Evolutionary conservation across 2,797 vertebrate species (phyloP).

Genomic region (Molossus alvarezi): DNA sequence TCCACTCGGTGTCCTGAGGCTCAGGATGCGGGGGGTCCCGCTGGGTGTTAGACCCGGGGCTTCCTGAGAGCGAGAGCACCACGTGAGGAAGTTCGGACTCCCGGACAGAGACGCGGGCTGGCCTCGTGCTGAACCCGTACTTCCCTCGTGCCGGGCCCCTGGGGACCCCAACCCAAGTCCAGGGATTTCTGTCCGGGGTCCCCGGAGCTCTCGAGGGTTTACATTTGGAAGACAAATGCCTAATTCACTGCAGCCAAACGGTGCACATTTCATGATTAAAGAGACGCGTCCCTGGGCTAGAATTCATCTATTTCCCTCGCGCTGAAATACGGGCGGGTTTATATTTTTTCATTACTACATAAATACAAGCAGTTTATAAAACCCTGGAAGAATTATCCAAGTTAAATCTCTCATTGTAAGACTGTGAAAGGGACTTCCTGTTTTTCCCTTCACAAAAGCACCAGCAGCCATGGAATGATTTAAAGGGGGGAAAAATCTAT

Average conservation of each 20-base stretch:
- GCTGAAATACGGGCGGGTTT: slow-evolving; percentile 88
- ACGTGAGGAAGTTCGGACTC: neutral
- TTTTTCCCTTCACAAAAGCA: slow-evolving; percentile 56
- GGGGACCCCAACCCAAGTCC: slow-evolving; percentile 64
- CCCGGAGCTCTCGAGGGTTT: slow-evolving; percentile 69
- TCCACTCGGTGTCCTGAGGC: slow-evolving; percentile 51
- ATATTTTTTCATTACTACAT: slow-evolving; percentile 87
- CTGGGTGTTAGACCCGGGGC: slow-evolving; percentile 39
- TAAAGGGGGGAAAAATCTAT: slow-evolving; percentile 49
- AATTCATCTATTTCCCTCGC: slow-evolving; percentile 87
- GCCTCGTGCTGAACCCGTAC: too few relatives aligned
- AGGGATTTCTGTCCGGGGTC: slow-evolving; percentile 73
- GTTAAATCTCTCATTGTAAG: slow-evolving; percentile 77
- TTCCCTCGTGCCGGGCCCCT: slow-evolving; percentile 70
- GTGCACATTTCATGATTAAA: slow-evolving; percentile 88
- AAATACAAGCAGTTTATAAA: slow-evolving; percentile 88
- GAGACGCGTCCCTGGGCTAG: slow-evolving; percentile 77
- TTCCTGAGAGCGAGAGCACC: slow-evolving; percentile 18
- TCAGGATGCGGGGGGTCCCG: slow-evolving; percentile 6
- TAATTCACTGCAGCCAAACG: slow-evolving; percentile 86
- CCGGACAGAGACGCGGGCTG: neutral
- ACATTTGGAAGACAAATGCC: slow-evolving; percentile 88
- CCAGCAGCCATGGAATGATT: slow-evolving; percentile 59
- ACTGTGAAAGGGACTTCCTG: slow-evolving; percentile 3
- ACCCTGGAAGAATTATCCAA: slow-evolving; percentile 81